Conservation (phyloP, 2,113 vertebrate species). For the Periophthalmodon schlosseri region DNA sequence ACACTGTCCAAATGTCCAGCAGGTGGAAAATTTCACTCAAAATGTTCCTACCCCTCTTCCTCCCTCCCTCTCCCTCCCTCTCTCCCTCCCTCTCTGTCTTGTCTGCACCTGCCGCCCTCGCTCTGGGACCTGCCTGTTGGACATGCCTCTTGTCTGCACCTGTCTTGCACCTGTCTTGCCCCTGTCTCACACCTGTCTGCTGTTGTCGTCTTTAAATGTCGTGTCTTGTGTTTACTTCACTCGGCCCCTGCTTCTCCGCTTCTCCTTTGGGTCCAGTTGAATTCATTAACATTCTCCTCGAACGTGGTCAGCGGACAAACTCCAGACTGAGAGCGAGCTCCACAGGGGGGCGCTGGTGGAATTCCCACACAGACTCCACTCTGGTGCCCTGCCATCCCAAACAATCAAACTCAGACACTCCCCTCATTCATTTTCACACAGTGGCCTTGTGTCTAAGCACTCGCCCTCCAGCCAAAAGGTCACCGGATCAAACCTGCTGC, state of each 20-base stretch:
- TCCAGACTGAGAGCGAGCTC: neutral
- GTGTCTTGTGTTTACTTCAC: neutral
- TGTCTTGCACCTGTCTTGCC: neutral
- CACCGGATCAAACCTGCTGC: no score
- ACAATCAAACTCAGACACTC: no score
- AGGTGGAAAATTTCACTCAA: no score
- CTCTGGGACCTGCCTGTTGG: no score
- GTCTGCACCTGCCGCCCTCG: neutral
- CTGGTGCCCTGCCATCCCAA: no score
- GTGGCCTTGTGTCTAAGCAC: no score
- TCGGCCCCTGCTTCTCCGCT: neutral
- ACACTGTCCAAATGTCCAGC: no score
- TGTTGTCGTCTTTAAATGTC: neutral
- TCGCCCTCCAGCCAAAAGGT: no score
- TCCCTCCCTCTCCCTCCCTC: neutral
- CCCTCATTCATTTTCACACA: no score
- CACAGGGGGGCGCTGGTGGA: neutral
- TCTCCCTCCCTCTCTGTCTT: neutral
- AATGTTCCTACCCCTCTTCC: neutral
- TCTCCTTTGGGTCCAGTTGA: neutral
- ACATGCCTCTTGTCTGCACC: no score
- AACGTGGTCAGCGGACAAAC: neutral
- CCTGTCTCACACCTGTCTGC: neutral
- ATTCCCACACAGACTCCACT: no score
- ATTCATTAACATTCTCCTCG: constrained; percentile 4